Evolutionary conservation across 2,113 vertebrate species (phyloP).

Genomic region (Coryphaenoides rupestris): DNA sequence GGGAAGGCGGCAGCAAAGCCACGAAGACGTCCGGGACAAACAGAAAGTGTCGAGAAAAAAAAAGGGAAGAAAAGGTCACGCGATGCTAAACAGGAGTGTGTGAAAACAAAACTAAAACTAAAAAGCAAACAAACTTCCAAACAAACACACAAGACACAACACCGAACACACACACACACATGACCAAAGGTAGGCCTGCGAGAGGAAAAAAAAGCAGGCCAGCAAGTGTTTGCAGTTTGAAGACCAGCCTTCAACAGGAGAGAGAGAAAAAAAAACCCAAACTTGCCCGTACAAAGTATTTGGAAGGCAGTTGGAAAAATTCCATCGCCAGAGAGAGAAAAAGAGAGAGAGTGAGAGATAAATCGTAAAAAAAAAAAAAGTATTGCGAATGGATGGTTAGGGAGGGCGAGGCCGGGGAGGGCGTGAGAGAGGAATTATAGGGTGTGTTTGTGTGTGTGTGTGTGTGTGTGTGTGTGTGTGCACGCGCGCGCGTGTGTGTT

Average conservation of each 20-base stretch:
- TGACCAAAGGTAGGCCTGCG: not conserved
- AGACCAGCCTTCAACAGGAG: not conserved
- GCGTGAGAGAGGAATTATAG: too few species aligned
- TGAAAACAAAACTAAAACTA: not conserved
- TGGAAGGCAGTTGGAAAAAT: not conserved
- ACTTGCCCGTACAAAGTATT: not conserved
- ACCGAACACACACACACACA: too few species aligned
- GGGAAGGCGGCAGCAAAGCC: too few species aligned
- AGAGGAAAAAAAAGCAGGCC: not conserved
- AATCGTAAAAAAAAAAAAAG: too few species aligned
- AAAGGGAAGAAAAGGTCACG: conserved; percentile 2
- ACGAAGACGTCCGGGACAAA: too few species aligned
- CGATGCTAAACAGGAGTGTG: too few species aligned
- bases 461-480: too few species aligned
- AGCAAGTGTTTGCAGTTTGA: not conserved
- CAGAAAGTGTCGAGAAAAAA: conserved; percentile 19
- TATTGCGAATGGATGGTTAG: not conserved
- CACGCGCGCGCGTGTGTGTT: too few species aligned
- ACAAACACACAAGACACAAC: not conserved
- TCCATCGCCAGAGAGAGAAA: not conserved
- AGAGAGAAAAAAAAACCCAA: not conserved
- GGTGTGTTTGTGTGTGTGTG: too few species aligned
- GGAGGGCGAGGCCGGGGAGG: too few species aligned
- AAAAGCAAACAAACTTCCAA: not conserved
- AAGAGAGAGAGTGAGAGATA: too few species aligned